Base-by-base conservation (phyloP, 2,888 invertebrate species). In the Lissocephala sabroskyi region DNA sequence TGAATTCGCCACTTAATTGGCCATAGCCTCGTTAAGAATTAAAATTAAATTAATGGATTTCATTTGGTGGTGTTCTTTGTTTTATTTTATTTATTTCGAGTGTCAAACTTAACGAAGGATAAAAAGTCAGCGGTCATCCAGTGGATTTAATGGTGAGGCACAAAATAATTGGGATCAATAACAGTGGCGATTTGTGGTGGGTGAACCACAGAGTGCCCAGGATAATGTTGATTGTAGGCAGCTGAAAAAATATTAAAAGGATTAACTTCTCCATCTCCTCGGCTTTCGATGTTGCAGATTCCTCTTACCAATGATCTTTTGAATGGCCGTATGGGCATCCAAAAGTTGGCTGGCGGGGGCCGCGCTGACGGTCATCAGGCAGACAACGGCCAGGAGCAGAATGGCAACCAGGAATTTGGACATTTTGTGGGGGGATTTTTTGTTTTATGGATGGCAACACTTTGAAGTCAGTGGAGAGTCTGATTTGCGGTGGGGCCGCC, bases 131-230 rank as follows among this genome's bases (percentile, higher is more conserved):
- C 9, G 30, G 30, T 32, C 0, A 32, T 32, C 30, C 1, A 32
- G 1, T 32, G 13, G 1, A 32, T 2, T 9, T 45, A 68, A 13
- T 52, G 54, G 40, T 56, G 44, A 1, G 46, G 42, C 19, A 62
- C 64, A 44, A 59, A 75, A 2, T 67, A 67, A 50, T 74, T 65
- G 16, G 75, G 71, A 47, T 73, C 71, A 36, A 73, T 60, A 17
- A 71, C 26, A 0, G 42, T 39, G 41, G 67, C 71, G 28, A 67
- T 57, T 48, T 73, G 71, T 57, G 48, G 52, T 4, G 71, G 75
- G 45, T 73, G 52, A 3, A 71, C 59, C 9, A 61, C 16, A 0
- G 71, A 73, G 4, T 18, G 56, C 23, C 71, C 71, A 5, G 71
- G 71, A 28, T 50, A 43, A 29, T 58, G 23, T 23, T 23, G 67